Percentiles rank a stretch among this genome's conserved stretches.
Evolutionary conservation across 2,113 vertebrate species (phyloP).

Genomic region (Mustela lutreola): DNA sequence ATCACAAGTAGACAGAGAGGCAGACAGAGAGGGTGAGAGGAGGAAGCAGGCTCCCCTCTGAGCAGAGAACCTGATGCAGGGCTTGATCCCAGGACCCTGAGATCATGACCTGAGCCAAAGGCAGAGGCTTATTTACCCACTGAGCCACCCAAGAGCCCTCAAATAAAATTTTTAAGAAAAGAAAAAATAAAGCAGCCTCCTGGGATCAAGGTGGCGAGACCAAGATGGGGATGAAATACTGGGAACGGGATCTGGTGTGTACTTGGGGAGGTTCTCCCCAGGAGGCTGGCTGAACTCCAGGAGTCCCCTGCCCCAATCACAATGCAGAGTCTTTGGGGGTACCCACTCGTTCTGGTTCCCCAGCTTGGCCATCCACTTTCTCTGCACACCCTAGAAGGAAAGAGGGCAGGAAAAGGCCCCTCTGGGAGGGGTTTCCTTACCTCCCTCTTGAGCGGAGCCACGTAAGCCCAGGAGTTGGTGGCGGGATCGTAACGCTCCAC

Average conservation of each 20-base stretch:
- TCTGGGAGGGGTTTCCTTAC: conserved; percentile 85
- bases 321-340: neutral
- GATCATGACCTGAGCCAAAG: too few species aligned
- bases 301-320: too few species aligned
- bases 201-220: neutral
- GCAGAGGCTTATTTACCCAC: too few species aligned
- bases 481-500: conserved; percentile 97
- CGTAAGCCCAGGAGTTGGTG: conserved; percentile 95
- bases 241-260: neutral
- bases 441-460: conserved; percentile 94
- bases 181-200: neutral
- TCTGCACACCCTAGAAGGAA: neutral
- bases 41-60: too few species aligned
- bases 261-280: neutral
- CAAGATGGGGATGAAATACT: neutral
- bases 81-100: too few species aligned
- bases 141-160: too few species aligned
- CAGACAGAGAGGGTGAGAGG: too few species aligned
- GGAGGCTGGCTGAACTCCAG: neutral
- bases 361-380: neutral
- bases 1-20: too few species aligned
- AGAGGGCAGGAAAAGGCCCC: neutral
- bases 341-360: neutral
- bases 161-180: neutral
- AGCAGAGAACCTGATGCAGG: too few species aligned